A percentile compares a stretch with the other conserved stretches of the same genome.
Evolutionary conservation across 1,140 invertebrate genomes (phyloP).

Genomic region (Globodera rostochiensis): DNA sequence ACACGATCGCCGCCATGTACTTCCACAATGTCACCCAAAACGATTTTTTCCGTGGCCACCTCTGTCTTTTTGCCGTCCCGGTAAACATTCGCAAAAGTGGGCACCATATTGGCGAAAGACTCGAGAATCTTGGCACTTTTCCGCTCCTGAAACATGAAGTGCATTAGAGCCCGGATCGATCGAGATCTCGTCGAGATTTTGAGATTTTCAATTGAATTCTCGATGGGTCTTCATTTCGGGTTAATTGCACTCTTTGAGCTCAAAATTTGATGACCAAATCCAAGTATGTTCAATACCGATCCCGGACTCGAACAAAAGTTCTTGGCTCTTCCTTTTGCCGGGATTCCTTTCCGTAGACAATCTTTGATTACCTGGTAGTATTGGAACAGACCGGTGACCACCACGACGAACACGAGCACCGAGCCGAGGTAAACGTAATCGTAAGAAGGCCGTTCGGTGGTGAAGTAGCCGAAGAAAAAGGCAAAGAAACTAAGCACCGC

Average conservation of each 20-base stretch:
- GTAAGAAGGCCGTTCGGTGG: slow-evolving; percentile 56
- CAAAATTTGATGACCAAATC: too few relatives aligned
- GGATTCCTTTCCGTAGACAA: too few relatives aligned
- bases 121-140: slow-evolving; percentile 82
- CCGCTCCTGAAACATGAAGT: slow-evolving; percentile 67
- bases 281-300: too few relatives aligned
- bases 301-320: too few relatives aligned
- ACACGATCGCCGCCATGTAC: slow-evolving; percentile 53
- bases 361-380: slow-evolving; percentile 82
- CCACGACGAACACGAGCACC: slow-evolving; percentile 88
- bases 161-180: background rate
- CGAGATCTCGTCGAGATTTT: background rate
- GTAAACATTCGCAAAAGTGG: slow-evolving; percentile 39
- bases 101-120: slow-evolving; percentile 66
- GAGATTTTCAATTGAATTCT: too few relatives aligned
- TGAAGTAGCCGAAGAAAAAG: slow-evolving; percentile 61
- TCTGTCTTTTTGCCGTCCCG: slow-evolving; percentile 45
- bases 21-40: slow-evolving; percentile 59
- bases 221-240: too few relatives aligned
- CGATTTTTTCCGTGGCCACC: slow-evolving; percentile 45
- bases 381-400: slow-evolving; percentile 93
- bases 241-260: too few relatives aligned
- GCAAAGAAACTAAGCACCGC: slow-evolving; percentile 66
- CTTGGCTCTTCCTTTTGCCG: too few relatives aligned
- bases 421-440: slow-evolving; percentile 82